Evolutionary conservation across 23 tunicate genomes (phyloP).

Genomic region (Trididemnum miniatum): DNA sequence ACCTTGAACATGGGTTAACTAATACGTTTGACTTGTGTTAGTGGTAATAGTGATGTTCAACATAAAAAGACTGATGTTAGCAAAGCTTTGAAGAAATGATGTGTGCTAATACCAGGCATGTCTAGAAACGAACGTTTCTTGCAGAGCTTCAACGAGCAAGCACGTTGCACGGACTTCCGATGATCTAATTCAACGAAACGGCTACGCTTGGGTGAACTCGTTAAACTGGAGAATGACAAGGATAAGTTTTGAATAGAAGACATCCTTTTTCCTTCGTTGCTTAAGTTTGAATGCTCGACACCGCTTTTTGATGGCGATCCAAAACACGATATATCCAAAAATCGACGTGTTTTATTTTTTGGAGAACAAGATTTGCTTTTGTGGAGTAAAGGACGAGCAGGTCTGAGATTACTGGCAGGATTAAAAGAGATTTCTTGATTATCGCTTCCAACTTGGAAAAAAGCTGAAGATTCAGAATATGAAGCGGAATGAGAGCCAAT

Average conservation of each 20-base stretch:
- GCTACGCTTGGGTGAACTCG: not conserved
- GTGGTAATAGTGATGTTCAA: no score
- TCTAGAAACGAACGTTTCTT: no score
- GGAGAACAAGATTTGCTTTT: conserved; percentile 10
- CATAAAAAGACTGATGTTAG: no score
- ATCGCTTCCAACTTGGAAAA: not conserved
- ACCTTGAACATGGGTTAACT: no score
- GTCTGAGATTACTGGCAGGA: not conserved
- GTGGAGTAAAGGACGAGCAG: not conserved
- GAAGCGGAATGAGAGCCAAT: not conserved
- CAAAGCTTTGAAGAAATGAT: no score
- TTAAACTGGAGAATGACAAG: not conserved
- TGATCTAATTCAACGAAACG: not conserved
- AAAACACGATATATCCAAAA: not conserved
- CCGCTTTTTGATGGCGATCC: not conserved
- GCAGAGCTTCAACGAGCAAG: not conserved
- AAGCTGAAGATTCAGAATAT: not conserved
- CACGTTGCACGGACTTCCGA: not conserved
- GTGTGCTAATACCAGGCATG: no score
- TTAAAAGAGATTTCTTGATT: no score
- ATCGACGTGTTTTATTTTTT: not conserved
- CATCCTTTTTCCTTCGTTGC: not conserved
- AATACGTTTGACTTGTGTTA: no score
- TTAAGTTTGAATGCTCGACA: not conserved
- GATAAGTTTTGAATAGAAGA: not conserved